Evolutionary conservation across 2,113 vertebrate species (phyloP).

Genomic region (Erythrocebus patas): DNA sequence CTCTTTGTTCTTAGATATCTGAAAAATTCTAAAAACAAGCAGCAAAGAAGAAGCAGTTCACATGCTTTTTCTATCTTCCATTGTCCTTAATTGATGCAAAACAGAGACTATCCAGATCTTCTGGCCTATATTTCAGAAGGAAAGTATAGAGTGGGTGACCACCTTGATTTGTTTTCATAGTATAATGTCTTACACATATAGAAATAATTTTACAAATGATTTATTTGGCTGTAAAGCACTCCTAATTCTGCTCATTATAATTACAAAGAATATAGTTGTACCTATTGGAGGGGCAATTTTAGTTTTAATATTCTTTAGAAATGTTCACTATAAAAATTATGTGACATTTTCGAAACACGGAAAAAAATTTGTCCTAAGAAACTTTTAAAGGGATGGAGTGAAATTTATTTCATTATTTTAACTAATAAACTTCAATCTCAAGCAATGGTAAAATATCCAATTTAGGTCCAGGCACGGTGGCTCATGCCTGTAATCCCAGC

Average conservation of each 20-base stretch:
- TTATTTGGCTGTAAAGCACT: slow-evolving; percentile 42
- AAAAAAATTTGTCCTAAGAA: background rate
- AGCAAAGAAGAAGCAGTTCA: background rate
- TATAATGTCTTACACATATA: background rate
- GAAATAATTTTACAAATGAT: background rate
- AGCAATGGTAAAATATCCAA: background rate
- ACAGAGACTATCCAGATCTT: background rate
- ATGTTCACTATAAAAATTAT: background rate
- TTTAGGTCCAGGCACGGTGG: too few species aligned
- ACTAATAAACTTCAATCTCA: background rate
- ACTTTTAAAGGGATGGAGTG: background rate
- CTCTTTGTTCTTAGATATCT: background rate
- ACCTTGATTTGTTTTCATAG: background rate
- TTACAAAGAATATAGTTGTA: background rate
- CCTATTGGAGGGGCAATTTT: slow-evolving; percentile 33
- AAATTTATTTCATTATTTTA: fast-evolving
- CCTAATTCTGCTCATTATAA: background rate
- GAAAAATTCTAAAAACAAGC: background rate
- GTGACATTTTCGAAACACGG: background rate
- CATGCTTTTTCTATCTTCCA: background rate
- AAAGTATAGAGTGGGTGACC: background rate
- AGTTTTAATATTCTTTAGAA: background rate
- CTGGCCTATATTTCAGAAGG: background rate
- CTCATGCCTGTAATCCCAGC: too few species aligned
- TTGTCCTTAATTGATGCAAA: background rate